These are phyloP conservation scores for Stictocephala bisonia DNA, from an alignment of 2,888 invertebrate species.

Conservation along the genomic window DNA sequence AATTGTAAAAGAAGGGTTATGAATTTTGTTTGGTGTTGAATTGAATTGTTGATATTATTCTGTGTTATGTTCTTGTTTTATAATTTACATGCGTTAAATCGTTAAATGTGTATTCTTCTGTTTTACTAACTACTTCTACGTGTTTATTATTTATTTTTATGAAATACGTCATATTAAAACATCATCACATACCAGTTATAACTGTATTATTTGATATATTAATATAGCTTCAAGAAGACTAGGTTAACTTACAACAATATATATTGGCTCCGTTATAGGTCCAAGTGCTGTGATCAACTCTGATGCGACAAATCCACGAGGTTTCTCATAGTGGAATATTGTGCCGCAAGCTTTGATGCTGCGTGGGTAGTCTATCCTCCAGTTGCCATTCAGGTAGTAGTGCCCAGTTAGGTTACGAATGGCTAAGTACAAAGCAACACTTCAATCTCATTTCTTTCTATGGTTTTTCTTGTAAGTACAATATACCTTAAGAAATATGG, in stretches of 20 bases:
- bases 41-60: too few relatives aligned
- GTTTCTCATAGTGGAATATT: constrained; percentile 88
- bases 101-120: too few relatives aligned
- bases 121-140: too few relatives aligned
- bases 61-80: too few relatives aligned
- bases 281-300: constrained; percentile 87
- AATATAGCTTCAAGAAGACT: too few relatives aligned
- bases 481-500: background rate
- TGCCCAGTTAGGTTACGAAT: constrained; percentile 83
- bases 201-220: too few relatives aligned
- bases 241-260: constrained; percentile 79
- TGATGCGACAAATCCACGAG: constrained; percentile 83
- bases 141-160: too few relatives aligned
- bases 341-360: constrained; percentile 83
- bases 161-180: too few relatives aligned
- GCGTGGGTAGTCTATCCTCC: constrained; percentile 92
- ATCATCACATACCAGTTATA: too few relatives aligned
- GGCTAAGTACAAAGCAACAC: constrained; percentile 72
- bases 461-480: background rate
- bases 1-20: too few relatives aligned
- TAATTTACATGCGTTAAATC: too few relatives aligned
- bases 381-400: constrained; percentile 94
- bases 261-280: constrained; percentile 90
- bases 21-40: too few relatives aligned
- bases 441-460: constrained; percentile 10